Conservation (phyloP, 1,140 invertebrate species). For the Wiebesia pumilae region DNA sequence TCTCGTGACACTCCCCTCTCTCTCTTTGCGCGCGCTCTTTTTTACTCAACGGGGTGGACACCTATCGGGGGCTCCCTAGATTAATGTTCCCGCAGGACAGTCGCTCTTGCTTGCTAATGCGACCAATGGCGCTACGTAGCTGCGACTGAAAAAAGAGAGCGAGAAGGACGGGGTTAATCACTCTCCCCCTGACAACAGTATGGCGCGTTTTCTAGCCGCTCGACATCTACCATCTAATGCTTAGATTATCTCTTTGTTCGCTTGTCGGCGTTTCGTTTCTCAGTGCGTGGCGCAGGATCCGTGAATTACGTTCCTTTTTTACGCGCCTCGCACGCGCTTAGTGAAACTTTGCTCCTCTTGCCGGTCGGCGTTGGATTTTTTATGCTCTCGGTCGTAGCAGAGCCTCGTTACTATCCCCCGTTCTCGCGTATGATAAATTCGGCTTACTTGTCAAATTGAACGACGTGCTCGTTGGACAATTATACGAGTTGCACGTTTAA, state of each 20-base stretch:
- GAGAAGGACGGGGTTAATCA: neutral
- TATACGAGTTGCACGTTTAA: too few species aligned
- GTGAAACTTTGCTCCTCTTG: neutral
- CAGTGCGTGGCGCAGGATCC: neutral
- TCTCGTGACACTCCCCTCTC: neutral
- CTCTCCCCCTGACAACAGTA: neutral
- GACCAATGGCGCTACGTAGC: neutral
- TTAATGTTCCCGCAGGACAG: slow-evolving; percentile 24
- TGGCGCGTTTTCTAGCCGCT: neutral
- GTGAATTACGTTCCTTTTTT: neutral
- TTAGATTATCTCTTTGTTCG: slow-evolving; percentile 23
- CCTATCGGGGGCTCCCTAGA: neutral
- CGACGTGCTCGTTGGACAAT: too few species aligned
- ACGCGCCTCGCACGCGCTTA: neutral
- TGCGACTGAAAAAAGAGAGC: neutral
- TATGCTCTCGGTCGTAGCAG: too few species aligned
- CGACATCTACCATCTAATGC: neutral
- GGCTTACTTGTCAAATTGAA: neutral
- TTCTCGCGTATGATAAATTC: neutral
- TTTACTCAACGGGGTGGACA: slow-evolving; percentile 28
- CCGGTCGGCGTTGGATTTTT: too few species aligned
- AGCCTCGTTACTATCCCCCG: neutral
- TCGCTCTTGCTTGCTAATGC: neutral
- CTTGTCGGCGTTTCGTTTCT: neutral
- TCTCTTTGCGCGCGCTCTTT: neutral